Evolutionary conservation across 64 coral and sea anemone species (phyloP).

Genomic region (Porites australiensis): DNA sequence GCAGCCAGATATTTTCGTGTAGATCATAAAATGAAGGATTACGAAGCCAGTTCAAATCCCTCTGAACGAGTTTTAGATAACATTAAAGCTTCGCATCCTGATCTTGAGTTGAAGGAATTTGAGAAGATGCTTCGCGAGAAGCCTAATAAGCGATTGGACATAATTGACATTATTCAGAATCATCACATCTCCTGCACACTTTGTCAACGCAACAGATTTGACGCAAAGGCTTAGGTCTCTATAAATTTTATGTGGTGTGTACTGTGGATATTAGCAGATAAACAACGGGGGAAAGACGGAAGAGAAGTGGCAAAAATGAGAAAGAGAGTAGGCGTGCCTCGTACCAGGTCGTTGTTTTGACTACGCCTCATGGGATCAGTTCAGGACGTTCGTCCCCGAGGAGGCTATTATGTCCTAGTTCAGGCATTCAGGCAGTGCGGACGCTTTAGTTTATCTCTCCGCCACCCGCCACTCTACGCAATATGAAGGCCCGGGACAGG

Average conservation of each 20-base stretch:
- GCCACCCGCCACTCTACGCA: too few relatives aligned
- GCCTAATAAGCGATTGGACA: background rate
- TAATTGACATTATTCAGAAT: background rate
- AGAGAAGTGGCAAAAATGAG: too few relatives aligned
- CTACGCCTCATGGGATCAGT: too few relatives aligned
- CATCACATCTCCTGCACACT: conserved; percentile 20
- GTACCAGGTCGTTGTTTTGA: too few relatives aligned
- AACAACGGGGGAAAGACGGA: too few relatives aligned
- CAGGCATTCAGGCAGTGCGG: too few relatives aligned
- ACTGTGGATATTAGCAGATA: too few relatives aligned
- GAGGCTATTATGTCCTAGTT: too few relatives aligned
- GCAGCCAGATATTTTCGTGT: background rate
- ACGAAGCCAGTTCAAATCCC: conserved; percentile 2
- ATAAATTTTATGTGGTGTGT: background rate
- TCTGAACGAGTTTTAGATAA: conserved; percentile 20
- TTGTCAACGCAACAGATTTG: conserved; percentile 28
- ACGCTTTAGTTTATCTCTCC: too few relatives aligned
- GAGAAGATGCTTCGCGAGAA: background rate
- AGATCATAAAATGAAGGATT: background rate
- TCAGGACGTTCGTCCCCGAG: too few relatives aligned
- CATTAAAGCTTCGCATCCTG: conserved; percentile 3
- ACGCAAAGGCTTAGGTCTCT: background rate
- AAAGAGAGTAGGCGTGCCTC: too few relatives aligned
- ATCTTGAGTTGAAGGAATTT: background rate
- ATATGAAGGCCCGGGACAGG: too few relatives aligned